Conservation (phyloP, 1,140 invertebrate genomes). For the Panulirus ornatus region DNA sequence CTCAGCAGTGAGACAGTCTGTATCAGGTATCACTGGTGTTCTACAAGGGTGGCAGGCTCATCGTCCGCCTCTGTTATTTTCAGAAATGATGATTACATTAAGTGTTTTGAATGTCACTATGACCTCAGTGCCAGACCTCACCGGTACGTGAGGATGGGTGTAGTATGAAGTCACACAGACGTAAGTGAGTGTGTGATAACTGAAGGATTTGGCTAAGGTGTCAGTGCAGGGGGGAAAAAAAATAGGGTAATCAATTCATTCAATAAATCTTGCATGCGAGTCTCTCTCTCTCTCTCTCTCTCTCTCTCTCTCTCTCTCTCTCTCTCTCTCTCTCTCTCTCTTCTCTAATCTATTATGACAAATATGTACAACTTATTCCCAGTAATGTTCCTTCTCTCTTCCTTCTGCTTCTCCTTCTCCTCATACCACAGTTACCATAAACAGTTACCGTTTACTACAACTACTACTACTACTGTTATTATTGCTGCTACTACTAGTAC, state of each 20-base stretch:
- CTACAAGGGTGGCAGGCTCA: no score
- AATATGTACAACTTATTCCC: not conserved
- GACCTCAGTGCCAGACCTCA: not conserved
- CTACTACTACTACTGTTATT: not conserved
- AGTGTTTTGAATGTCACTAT: not conserved
- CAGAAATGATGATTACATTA: no score
- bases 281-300: not conserved
- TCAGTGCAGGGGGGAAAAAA: no score
- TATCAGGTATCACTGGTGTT: no score
- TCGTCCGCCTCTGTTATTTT: no score
- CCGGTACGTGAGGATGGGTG: slow-evolving; percentile 1
- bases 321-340: not conserved
- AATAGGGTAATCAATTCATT: no score
- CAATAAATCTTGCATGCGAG: no score
- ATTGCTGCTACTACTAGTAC: not conserved
- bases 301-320: not conserved
- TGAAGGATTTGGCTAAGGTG: no score
- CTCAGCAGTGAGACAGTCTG: no score
- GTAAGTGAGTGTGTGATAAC: slow-evolving; percentile 5
- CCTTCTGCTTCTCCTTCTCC: not conserved
- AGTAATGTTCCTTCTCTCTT: not conserved
- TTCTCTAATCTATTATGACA: not conserved
- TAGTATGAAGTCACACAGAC: no score
- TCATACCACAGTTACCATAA: not conserved
- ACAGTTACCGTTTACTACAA: no score